Base-by-base conservation (phyloP, 2,113 vertebrate genomes). In the Clinocottus analis region DNA sequence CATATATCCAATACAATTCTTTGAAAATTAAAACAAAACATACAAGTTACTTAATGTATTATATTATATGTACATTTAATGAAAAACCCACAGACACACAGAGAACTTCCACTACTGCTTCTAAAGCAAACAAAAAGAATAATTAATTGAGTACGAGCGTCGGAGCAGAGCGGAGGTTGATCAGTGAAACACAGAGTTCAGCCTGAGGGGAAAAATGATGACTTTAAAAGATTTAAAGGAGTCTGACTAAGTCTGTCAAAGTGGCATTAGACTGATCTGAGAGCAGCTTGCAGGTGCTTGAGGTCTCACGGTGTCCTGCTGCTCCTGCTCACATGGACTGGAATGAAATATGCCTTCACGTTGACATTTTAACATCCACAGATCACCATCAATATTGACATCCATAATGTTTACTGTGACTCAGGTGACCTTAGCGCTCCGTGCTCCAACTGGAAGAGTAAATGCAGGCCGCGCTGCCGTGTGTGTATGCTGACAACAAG, bases 391-490 rank as follows among this genome's bases (percentile, higher is more conserved):
- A 86, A 77, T 90, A 86, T 90, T 89, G 74, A 80, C 76, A 88
- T 79, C 56, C 77, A 88, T 85, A 85, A 85, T 88, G 86, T 91
- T 91, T 88, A 87, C 80, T 63, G 70, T 69, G 68, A 68, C 80
- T 58, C 12, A 75, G 70, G 87, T 76, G 51, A 58, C 58, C 23
- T 39, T n/a, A 49, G 4, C 25, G 3, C 33, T 33, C 7, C 64
- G 77, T 49, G 81, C 72, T 77, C 41, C 77, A 55, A 31, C 49
- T 43, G 63, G 2, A 65, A 45, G 71, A 7, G 70, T 86, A 87
- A 86, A 85, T 89, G 87, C 78, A 72, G 87, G 84, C 17, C 1
- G 14, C 19, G 45, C 64, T 29, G 25, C 23, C 1, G 0, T n/a
- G 31, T 83, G 86, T 89, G 74, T 85, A 31, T 21, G 49, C 12